Percentiles rank a stretch among this genome's conserved stretches.
Evolutionary conservation across 2,888 invertebrate species (phyloP).

Genomic region (Tinea trinotella): DNA sequence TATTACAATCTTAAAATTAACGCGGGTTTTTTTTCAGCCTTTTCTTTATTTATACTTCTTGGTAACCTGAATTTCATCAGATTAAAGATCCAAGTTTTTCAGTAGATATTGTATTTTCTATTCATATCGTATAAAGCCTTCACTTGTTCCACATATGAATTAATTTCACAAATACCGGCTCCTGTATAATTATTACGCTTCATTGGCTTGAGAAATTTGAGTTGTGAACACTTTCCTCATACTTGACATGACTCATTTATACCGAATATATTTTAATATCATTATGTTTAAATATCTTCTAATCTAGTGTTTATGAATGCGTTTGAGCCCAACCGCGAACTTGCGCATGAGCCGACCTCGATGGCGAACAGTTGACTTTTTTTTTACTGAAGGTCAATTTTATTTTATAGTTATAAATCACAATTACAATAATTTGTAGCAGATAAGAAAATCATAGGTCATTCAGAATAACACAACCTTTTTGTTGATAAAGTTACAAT

Average conservation of each 20-base stretch:
- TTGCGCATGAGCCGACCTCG: not conserved
- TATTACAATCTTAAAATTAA: no score
- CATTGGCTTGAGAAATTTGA: not conserved
- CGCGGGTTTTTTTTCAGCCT: no score
- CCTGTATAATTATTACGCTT: not conserved
- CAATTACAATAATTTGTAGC: not conserved
- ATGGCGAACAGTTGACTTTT: not conserved
- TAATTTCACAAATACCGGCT: not conserved
- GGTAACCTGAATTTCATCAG: no score
- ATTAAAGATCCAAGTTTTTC: no score
- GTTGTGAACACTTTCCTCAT: not conserved
- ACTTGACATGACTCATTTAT: not conserved
- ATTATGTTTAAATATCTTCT: no score
- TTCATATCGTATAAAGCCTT: no score
- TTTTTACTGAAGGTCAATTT: not conserved
- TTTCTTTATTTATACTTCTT: no score
- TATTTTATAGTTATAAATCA: not conserved
- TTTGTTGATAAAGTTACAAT: not conserved
- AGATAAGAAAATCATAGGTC: not conserved
- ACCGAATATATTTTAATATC: not conserved
- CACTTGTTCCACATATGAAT: not conserved
- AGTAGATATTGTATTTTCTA: no score
- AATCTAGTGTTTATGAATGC: no score
- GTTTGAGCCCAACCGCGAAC: not conserved
- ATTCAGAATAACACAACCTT: not conserved